phyloP scores from a whole-genome alignment of 2,797 vertebrate species.

The Neopelma chrysocephalum region DNA sequence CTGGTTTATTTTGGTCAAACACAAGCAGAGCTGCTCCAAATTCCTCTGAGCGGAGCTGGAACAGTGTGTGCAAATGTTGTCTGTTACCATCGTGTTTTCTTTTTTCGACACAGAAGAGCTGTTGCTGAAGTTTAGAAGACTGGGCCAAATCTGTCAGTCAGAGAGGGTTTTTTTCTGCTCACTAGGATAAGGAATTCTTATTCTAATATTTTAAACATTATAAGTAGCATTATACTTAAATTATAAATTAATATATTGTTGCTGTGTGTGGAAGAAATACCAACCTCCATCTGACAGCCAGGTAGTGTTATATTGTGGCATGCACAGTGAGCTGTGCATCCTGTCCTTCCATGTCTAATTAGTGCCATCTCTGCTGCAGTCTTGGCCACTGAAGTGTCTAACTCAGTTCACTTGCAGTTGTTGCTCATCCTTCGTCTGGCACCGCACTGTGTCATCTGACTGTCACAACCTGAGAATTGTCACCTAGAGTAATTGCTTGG shows the following conservation, averaged over 20 bases:
- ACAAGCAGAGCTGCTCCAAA: background rate
- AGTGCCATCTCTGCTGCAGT: background rate
- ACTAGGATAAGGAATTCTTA: background rate
- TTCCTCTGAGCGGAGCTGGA: background rate
- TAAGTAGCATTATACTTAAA: background rate
- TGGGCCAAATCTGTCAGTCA: background rate
- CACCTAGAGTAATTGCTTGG: background rate
- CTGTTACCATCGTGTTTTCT: background rate
- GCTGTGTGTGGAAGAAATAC: background rate
- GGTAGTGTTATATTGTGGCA: background rate
- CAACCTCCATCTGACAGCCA: background rate
- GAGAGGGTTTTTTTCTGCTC: background rate
- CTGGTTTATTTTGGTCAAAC: background rate
- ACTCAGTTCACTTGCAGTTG: background rate
- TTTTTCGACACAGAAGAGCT: background rate
- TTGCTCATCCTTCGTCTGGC: background rate
- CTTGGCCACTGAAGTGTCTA: background rate
- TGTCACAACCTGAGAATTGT: background rate
- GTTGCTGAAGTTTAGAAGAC: background rate
- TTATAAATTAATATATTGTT: background rate
- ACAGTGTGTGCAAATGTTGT: background rate
- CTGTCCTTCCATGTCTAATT: background rate
- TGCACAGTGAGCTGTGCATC: background rate
- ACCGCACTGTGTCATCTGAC: background rate
- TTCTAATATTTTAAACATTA: background rate